Evolutionary conservation across 2,113 vertebrate species (phyloP).

Genomic region (Aix galericulata): DNA sequence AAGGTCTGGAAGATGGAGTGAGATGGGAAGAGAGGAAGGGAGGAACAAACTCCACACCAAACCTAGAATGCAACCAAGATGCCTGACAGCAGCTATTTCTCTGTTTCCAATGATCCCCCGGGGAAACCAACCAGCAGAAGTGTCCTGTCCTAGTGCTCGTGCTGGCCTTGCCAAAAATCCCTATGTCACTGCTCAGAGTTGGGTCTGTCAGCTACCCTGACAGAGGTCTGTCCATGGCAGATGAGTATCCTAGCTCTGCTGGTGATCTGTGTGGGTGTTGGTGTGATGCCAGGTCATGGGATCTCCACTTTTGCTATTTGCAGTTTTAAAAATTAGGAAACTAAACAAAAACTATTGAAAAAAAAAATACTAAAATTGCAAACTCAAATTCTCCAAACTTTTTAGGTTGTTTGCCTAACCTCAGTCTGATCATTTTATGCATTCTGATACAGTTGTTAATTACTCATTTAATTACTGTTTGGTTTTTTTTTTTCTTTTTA

Average conservation of each 20-base stretch:
- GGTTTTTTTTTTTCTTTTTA: background rate
- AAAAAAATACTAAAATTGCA: background rate
- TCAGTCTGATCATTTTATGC: slow-evolving; percentile 16
- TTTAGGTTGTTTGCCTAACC: slow-evolving; percentile 45
- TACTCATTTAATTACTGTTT: slow-evolving; percentile 54
- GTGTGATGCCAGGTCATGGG: background rate
- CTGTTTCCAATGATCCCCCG: background rate
- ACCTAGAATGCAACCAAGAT: background rate
- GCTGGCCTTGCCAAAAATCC: background rate
- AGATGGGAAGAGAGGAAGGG: background rate
- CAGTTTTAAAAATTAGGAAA: background rate
- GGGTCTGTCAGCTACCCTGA: background rate
- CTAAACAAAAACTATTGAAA: background rate
- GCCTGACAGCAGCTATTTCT: background rate
- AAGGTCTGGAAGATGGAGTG: background rate
- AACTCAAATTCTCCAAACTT: background rate
- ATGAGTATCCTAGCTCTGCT: background rate
- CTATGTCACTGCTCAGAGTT: background rate
- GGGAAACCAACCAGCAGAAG: background rate
- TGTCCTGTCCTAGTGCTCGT: background rate
- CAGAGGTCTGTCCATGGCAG: background rate
- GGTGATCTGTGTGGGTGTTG: background rate
- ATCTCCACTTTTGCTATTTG: background rate
- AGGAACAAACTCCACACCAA: background rate
- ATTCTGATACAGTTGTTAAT: slow-evolving; percentile 47